Percentiles rank a stretch among this genome's conserved stretches.
phyloP scores from a whole-genome alignment of 1,140 invertebrate genomes.

The Macrosteles quadrilineatus region DNA sequence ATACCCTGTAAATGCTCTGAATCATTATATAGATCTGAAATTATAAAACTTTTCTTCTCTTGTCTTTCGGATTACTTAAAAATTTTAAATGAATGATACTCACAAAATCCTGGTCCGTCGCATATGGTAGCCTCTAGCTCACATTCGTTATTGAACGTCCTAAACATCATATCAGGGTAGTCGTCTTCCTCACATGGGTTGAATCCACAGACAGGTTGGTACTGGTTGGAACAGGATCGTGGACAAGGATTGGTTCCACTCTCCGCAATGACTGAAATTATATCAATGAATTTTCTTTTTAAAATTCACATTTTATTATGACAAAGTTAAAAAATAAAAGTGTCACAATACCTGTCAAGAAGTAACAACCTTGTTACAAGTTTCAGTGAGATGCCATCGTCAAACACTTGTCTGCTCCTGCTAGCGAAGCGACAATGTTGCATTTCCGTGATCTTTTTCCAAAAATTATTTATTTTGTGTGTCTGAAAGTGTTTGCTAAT shows the following conservation, averaged over 20 bases:
- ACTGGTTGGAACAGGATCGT: not conserved
- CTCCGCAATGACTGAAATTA: not conserved
- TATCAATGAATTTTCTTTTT: not conserved
- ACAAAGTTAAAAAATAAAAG: not conserved
- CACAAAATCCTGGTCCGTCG: not conserved
- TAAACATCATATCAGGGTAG: not conserved
- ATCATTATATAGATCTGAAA: too few relatives aligned
- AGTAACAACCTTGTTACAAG: too few relatives aligned
- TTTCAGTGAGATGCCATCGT: not conserved
- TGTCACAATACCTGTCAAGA: not conserved
- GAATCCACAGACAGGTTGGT: not conserved
- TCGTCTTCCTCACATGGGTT: slow-evolving; percentile 1
- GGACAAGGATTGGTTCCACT: not conserved
- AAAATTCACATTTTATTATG: not conserved
- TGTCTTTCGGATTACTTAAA: too few relatives aligned
- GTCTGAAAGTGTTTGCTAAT: too few relatives aligned
- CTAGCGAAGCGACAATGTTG: not conserved
- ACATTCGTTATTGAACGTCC: not conserved
- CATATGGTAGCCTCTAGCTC: slow-evolving; percentile 7
- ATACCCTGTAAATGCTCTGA: too few relatives aligned
- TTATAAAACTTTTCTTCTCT: too few relatives aligned
- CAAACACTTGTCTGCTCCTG: not conserved
- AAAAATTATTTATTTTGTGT: not conserved
- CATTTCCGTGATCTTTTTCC: not conserved
- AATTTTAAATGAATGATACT: too few relatives aligned